Conservation (phyloP, 2,797 vertebrate genomes). For the Brachyalestes nurse region DNA sequence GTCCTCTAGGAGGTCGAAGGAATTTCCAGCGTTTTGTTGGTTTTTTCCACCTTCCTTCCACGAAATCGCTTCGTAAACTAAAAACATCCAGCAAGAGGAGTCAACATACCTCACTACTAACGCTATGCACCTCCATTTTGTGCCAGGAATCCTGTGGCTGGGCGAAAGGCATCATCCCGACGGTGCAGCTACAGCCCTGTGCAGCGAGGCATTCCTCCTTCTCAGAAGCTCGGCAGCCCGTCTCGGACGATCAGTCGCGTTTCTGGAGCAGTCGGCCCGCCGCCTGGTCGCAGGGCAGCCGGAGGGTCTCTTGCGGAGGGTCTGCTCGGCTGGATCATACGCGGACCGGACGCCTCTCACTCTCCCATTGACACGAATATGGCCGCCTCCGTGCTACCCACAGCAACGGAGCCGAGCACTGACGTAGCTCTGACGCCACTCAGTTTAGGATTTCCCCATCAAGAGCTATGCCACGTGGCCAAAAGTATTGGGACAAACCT, state of each 20-base stretch:
- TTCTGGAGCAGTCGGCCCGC: conserved; percentile 42
- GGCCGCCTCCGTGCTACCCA: conserved; percentile 81
- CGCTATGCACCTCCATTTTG: conserved; percentile 91
- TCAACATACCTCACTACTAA: conserved; percentile 79
- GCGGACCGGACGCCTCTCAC: conserved; percentile 66
- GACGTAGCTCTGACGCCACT: conserved; percentile 84
- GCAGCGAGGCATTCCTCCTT: conserved; percentile 75
- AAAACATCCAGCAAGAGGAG: neutral
- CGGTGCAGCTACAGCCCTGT: conserved; percentile 71
- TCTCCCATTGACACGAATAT: conserved; percentile 82
- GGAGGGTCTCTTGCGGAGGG: conserved; percentile 54
- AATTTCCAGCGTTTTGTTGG: neutral
- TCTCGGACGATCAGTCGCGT: conserved; percentile 58
- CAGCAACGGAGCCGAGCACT: conserved; percentile 78
- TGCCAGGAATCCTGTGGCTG: conserved; percentile 71
- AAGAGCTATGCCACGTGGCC: conserved; percentile 51
- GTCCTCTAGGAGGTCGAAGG: neutral
- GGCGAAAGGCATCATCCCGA: conserved; percentile 83
- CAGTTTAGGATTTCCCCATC: conserved; percentile 80
- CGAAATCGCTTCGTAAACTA: neutral
- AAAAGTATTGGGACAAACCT: no score
- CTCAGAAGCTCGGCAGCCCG: conserved; percentile 67
- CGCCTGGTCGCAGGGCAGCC: conserved; percentile 46
- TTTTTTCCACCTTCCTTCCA: neutral
- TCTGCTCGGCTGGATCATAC: conserved; percentile 68